phyloP scores from a whole-genome alignment of 2,113 vertebrate genomes.

The Diglossa brunneiventris region DNA sequence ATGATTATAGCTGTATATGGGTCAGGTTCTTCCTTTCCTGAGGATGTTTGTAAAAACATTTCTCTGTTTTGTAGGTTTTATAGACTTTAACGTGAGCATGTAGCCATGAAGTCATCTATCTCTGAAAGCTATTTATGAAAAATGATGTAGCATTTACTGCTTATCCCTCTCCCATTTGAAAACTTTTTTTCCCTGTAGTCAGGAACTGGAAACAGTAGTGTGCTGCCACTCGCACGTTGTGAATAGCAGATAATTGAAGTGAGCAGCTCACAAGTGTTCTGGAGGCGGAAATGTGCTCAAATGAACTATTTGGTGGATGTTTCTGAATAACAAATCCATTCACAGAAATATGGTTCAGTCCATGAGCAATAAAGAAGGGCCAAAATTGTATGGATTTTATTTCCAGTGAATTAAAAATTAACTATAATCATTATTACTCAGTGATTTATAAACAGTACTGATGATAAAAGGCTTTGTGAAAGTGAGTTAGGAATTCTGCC shows the following conservation, averaged over 20 bases:
- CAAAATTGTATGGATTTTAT: not conserved
- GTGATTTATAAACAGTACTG: not conserved
- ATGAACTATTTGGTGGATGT: constrained; percentile 30
- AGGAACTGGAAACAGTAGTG: constrained; percentile 24
- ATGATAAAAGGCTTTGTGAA: not conserved
- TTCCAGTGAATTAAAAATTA: not conserved
- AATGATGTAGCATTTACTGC: constrained; percentile 27
- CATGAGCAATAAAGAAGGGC: not conserved
- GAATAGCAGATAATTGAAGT: constrained; percentile 61
- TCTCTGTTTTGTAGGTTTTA: not conserved
- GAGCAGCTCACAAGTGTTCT: constrained; percentile 52
- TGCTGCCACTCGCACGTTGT: not conserved
- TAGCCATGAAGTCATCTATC: not conserved
- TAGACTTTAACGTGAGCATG: not conserved
- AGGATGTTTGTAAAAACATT: not conserved
- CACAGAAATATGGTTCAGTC: constrained; percentile 30
- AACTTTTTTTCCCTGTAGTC: constrained; percentile 26
- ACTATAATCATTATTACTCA: not conserved
- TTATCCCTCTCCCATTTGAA: constrained; percentile 7
- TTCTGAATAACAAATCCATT: constrained; percentile 57
- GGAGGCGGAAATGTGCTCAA: constrained; percentile 42
- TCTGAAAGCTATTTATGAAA: constrained; percentile 27
- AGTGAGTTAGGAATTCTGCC: not conserved
- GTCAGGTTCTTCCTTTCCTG: not conserved
- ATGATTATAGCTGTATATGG: not conserved